Percentiles rank a stretch among this genome's conserved stretches.
phyloP scores from a whole-genome alignment of 1,140 invertebrate species.

The Littorina saxatilis region DNA sequence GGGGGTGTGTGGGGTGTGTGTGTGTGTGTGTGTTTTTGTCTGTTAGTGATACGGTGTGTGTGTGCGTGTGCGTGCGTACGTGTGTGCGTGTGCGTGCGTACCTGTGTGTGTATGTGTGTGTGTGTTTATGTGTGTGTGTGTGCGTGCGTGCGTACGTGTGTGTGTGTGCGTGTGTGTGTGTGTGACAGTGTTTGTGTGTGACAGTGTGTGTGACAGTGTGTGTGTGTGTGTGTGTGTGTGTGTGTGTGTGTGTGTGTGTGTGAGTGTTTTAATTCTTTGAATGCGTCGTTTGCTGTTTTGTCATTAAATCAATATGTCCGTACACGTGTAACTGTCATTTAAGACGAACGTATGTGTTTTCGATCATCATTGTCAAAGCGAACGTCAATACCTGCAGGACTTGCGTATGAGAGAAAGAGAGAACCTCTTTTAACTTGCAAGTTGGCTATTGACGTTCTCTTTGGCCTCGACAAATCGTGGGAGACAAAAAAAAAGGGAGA shows the following conservation, averaged over 20 bases:
- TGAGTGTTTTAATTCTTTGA: background rate
- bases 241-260: constrained; percentile 7
- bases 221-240: constrained; percentile 5
- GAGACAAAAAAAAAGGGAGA: background rate
- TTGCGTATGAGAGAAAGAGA: too few relatives aligned
- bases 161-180: background rate
- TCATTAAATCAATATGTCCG: background rate
- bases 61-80: constrained; percentile 2
- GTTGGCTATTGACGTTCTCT: too few relatives aligned
- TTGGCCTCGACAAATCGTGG: too few relatives aligned
- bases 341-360: too few relatives aligned
- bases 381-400: too few relatives aligned
- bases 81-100: constrained; percentile 1
- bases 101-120: constrained; percentile 12
- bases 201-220: background rate
- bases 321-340: too few relatives aligned
- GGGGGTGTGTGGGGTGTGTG: too few relatives aligned
- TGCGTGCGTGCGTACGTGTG: background rate
- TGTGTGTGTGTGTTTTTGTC: too few relatives aligned
- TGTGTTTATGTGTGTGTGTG: constrained; percentile 23
- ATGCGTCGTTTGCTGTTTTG: background rate
- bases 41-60: too few relatives aligned
- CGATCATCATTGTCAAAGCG: too few relatives aligned
- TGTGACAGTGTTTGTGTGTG: background rate
- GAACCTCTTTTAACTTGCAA: too few relatives aligned